Evolutionary conservation across 2,797 vertebrate genomes (phyloP).

Genomic region (Myiotriccus ornatus): DNA sequence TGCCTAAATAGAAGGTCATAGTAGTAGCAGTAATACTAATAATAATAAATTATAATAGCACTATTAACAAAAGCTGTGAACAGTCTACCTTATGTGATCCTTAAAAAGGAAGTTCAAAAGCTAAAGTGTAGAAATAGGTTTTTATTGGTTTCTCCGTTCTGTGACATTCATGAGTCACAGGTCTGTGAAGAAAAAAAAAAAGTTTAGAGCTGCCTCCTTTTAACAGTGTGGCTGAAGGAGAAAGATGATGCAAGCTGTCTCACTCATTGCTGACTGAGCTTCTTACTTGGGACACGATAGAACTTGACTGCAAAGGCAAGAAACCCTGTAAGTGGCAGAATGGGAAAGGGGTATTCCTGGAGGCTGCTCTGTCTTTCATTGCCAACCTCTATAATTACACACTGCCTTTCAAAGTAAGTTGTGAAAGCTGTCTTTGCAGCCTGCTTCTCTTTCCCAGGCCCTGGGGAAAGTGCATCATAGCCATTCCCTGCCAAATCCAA

Average conservation of each 20-base stretch:
- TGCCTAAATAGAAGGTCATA: not conserved
- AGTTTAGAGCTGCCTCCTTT: not conserved
- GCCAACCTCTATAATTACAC: conserved; percentile 48
- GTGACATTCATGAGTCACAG: conserved; percentile 2
- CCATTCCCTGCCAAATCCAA: conserved; percentile 56
- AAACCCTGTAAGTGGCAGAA: conserved; percentile 19
- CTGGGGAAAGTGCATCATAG: conserved; percentile 36
- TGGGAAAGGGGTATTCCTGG: conserved; percentile 41
- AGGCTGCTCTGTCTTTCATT: conserved; percentile 44
- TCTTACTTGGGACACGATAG: not conserved
- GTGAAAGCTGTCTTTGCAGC: conserved; percentile 51
- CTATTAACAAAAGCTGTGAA: not conserved
- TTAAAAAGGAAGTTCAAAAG: conserved; percentile 17
- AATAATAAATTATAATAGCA: not conserved
- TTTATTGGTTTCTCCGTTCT: conserved; percentile 23
- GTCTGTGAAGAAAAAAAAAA: not conserved
- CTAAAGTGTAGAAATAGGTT: not conserved
- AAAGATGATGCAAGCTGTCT: conserved; percentile 47
- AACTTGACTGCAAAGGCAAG: conserved; percentile 44
- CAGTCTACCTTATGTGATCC: not conserved
- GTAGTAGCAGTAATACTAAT: not conserved
- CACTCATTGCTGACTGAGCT: conserved; percentile 25
- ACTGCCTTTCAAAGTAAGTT: conserved; percentile 31
- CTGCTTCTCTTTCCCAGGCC: conserved; percentile 56
- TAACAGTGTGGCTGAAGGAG: not conserved